A percentile compares a stretch with the other conserved stretches of the same genome.
phyloP scores from a whole-genome alignment of 2,888 invertebrate species.

The Yponomeuta plumbellus region DNA sequence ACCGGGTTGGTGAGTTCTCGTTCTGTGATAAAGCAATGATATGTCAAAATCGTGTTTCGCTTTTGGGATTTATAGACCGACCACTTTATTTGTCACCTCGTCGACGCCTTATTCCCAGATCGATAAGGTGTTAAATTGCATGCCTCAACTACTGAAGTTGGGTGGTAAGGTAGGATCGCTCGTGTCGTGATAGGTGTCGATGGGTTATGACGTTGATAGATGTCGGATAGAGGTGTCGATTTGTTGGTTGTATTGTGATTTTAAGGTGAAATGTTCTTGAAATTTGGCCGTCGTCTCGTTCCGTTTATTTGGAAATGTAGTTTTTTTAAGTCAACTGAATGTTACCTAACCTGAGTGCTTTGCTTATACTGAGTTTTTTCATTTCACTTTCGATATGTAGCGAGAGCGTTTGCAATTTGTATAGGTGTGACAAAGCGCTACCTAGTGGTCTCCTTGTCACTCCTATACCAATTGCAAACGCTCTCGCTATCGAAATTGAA shows the following conservation, averaged over 20 bases:
- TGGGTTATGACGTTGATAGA: constrained; percentile 56
- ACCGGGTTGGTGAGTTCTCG: constrained; percentile 52
- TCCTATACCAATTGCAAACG: no score
- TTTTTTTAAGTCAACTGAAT: no score
- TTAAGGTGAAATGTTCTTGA: not conserved
- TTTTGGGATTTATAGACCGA: constrained; percentile 53
- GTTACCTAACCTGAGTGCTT: no score
- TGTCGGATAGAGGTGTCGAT: constrained; percentile 37
- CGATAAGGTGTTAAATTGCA: not conserved
- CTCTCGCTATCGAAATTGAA: no score
- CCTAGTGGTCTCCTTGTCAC: no score
- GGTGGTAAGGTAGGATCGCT: not conserved
- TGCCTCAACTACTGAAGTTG: not conserved
- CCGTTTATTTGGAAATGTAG: no score
- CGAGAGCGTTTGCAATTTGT: no score
- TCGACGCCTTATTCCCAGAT: not conserved
- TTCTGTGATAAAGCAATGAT: constrained; percentile 65
- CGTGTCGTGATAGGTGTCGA: constrained; percentile 28
- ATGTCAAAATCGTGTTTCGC: constrained; percentile 70
- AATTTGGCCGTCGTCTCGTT: not conserved
- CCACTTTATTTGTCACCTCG: not conserved
- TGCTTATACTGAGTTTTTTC: no score
- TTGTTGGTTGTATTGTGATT: constrained; percentile 17
- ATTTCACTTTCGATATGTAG: no score
- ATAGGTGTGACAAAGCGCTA: no score